Conservation (phyloP, 1,140 invertebrate genomes). For the Leptopilina boulardi region DNA sequence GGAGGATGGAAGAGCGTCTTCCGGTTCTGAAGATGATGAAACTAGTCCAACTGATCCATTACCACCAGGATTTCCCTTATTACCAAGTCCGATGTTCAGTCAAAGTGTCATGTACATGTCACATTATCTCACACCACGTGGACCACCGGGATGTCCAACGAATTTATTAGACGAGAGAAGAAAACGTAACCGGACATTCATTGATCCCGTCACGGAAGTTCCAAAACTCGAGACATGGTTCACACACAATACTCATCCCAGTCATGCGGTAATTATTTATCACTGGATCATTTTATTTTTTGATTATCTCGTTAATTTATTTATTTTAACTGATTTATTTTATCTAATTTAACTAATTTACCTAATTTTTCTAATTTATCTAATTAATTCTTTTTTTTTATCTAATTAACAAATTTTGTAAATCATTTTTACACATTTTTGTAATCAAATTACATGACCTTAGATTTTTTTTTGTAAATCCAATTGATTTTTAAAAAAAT, state of each 20-base stretch:
- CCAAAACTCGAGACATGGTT: slow-evolving; percentile 98
- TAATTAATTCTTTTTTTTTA: too few relatives aligned
- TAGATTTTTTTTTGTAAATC: too few relatives aligned
- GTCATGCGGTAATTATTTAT: slow-evolving; percentile 81
- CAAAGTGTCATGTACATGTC: slow-evolving; percentile 95
- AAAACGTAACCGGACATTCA: slow-evolving; percentile 98
- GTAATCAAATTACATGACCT: too few relatives aligned
- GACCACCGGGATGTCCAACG: slow-evolving; percentile 77
- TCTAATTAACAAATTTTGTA: too few relatives aligned
- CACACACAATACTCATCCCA: slow-evolving; percentile 97
- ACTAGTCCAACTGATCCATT: slow-evolving; percentile 75
- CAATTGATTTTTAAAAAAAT: neutral
- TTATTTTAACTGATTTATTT: too few relatives aligned
- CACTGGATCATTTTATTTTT: too few relatives aligned
- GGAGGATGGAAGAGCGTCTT: slow-evolving; percentile 73
- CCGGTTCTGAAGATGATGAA: slow-evolving; percentile 74
- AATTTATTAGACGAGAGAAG: slow-evolving; percentile 87
- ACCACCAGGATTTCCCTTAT: slow-evolving; percentile 83
- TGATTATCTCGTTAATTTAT: too few relatives aligned
- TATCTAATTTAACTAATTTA: too few relatives aligned
- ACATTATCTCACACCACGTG: slow-evolving; percentile 80
- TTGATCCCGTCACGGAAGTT: slow-evolving; percentile 98
- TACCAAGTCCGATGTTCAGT: slow-evolving; percentile 89
- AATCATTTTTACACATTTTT: too few relatives aligned
- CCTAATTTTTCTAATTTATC: too few relatives aligned